Evolutionary conservation across 2,888 invertebrate genomes (phyloP).

Genomic region (Callyntrura guangdongensis): DNA sequence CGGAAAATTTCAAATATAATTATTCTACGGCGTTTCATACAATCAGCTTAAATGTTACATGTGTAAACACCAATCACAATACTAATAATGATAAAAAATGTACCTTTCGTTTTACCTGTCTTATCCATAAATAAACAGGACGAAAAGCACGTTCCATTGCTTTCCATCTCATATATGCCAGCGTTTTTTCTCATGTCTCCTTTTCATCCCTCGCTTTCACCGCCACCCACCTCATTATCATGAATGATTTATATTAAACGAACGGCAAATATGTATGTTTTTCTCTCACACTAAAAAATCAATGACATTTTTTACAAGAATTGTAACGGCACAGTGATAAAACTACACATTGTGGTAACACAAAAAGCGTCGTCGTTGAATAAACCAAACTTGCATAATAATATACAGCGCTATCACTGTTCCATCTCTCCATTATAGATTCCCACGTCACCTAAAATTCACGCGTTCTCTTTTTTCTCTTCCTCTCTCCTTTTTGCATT

Average conservation of each 20-base stretch:
- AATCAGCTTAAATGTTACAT: neutral
- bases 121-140: slow-evolving; percentile 30
- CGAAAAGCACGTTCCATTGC: slow-evolving; percentile 16
- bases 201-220: neutral
- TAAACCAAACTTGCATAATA: neutral
- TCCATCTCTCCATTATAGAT: too few relatives aligned
- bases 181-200: neutral
- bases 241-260: slow-evolving; percentile 22
- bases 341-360: neutral
- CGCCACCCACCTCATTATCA: slow-evolving; percentile 17
- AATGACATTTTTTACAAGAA: slow-evolving; percentile 2
- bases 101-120: neutral
- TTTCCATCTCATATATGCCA: neutral
- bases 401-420: neutral
- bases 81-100: slow-evolving; percentile 12
- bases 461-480: neutral
- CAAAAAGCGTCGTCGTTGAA: neutral
- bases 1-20: slow-evolving; percentile 27
- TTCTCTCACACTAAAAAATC: neutral
- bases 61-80: neutral
- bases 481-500: slow-evolving; percentile 35
- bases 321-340: too few relatives aligned
- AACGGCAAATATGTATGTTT: slow-evolving; percentile 31
- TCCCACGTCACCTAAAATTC: too few relatives aligned
- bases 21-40: neutral